Evolutionary conservation across 2,113 vertebrate genomes (phyloP), one percentile per base, ranked within the genome.

Genomic region (Meleagris gallopavo): DNA sequence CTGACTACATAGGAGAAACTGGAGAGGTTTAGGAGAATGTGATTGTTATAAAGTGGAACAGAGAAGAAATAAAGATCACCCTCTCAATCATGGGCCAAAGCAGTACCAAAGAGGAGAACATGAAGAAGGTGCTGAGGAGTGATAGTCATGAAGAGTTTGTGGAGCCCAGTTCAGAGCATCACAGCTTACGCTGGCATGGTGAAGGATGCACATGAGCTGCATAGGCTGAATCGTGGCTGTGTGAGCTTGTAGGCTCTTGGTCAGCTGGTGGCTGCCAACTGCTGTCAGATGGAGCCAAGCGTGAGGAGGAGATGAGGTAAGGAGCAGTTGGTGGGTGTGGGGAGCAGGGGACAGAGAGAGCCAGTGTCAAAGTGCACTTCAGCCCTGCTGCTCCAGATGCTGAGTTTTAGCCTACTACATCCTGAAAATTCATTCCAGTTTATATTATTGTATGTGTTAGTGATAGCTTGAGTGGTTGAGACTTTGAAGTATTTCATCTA

Each of bases 391-490:
- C 30, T 61, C 52, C 0, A 0, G 94, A 91, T 65, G 72, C 64
- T 69, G 78, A 69, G 82, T 77, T 88, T 87, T 75, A 80, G 38
- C 79, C 76, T 95, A 78, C 70, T 93, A 78, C 65, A 90, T 96
- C 92, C 89, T 94, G 65, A 89, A 95, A 91, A 95, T 91, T 93
- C 72, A 86, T 95, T 94, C 72, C 79, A 86, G 85, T 95, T 93
- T 83, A 95, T 96, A 90, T 94, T 97, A 93, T 95, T 91, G 43
- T 24, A 95, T 90, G 93, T 93, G 93, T 93, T 97, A 89, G 67
- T 96, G 94, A 94, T 85, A 84, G 45, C 43, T 95, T 80, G 82
- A 96, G 64, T 27, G 43, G 89, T 38, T 52, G 55, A 88, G 87
- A 90, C 82, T 93, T 94, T 95, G 91, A 95, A 96, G 83, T 94